phyloP scores from a whole-genome alignment of 2,888 invertebrate species.

The Drosophila vallismaia region DNA sequence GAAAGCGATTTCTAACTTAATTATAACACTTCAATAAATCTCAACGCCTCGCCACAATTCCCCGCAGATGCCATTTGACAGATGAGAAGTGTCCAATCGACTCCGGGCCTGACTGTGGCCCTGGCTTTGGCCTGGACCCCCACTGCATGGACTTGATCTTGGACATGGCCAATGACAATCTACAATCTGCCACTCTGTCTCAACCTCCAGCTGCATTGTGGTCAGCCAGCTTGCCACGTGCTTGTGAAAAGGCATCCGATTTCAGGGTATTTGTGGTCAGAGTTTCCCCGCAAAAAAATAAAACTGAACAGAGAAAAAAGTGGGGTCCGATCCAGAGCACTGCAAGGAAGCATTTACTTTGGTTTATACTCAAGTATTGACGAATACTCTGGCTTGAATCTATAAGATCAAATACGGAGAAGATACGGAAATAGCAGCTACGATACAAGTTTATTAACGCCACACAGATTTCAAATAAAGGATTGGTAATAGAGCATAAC shows the following conservation, averaged over 20 bases:
- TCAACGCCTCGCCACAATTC: constrained; percentile 68
- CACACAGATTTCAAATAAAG: background rate
- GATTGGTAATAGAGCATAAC: constrained; percentile 57
- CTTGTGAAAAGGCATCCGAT: constrained; percentile 36
- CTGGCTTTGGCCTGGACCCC: constrained; percentile 33
- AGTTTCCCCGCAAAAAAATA: constrained; percentile 14
- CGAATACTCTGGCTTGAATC: too few species aligned
- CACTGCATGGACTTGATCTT: constrained; percentile 55
- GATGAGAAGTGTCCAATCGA: constrained; percentile 39
- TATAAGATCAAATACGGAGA: too few species aligned
- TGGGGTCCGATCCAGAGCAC: constrained; percentile 14
- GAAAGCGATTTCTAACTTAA: constrained; percentile 62
- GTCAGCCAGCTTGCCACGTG: constrained; percentile 32
- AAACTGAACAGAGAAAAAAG: background rate
- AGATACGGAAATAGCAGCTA: too few species aligned
- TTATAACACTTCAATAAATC: constrained; percentile 78
- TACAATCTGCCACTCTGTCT: background rate
- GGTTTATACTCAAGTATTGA: too few species aligned
- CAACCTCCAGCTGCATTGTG: constrained; percentile 33
- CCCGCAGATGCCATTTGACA: constrained; percentile 56
- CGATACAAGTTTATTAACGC: background rate
- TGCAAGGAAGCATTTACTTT: too few species aligned
- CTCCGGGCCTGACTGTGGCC: background rate
- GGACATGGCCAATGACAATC: constrained; percentile 46
- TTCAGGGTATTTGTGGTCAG: constrained; percentile 36